A percentile compares a stretch with the other conserved stretches of the same genome.
Conservation (phyloP, 2,888 invertebrate species). For the Aspidiotus rigidus region DNA sequence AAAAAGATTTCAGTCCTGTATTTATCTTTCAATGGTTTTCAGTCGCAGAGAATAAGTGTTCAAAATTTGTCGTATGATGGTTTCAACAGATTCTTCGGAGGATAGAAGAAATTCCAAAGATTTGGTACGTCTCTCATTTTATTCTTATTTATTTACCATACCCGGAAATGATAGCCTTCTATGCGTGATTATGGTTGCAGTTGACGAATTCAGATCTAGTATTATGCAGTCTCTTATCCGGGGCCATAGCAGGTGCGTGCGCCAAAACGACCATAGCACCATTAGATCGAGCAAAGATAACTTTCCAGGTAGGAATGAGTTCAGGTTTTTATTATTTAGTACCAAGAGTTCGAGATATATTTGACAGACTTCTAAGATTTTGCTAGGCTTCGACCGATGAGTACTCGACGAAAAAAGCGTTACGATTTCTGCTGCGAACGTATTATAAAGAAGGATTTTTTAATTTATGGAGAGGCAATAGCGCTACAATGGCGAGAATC, state of each 20-base stretch:
- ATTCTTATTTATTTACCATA: neutral
- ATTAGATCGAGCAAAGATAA: slow-evolving; percentile 93
- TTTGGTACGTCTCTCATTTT: slow-evolving; percentile 8
- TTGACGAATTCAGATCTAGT: slow-evolving; percentile 54
- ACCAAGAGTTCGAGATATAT: neutral
- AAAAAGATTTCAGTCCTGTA: too few relatives aligned
- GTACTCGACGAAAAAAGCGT: slow-evolving; percentile 63
- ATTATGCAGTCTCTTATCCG: slow-evolving; percentile 74
- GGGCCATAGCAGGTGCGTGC: slow-evolving; percentile 85
- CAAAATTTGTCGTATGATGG: slow-evolving; percentile 4
- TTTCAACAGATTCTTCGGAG: neutral
- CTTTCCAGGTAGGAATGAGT: slow-evolving; percentile 68
- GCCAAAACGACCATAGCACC: slow-evolving; percentile 97
- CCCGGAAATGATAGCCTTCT: neutral
- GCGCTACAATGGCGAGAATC: slow-evolving; percentile 95
- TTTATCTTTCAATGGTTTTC: too few relatives aligned
- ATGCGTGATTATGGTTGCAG: slow-evolving; percentile 39
- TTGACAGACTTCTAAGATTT: neutral
- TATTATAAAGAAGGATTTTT: slow-evolving; percentile 67
- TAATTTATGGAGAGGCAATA: slow-evolving; percentile 94
- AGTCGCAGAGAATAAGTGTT: too few relatives aligned
- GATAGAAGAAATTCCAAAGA: neutral
- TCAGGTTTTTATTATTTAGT: neutral
- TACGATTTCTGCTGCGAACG: slow-evolving; percentile 57
- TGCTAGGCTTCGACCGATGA: slow-evolving; percentile 51